Conservation (phyloP, 2,797 vertebrate genomes). For the Periophthalmus magnuspinnatus region DNA sequence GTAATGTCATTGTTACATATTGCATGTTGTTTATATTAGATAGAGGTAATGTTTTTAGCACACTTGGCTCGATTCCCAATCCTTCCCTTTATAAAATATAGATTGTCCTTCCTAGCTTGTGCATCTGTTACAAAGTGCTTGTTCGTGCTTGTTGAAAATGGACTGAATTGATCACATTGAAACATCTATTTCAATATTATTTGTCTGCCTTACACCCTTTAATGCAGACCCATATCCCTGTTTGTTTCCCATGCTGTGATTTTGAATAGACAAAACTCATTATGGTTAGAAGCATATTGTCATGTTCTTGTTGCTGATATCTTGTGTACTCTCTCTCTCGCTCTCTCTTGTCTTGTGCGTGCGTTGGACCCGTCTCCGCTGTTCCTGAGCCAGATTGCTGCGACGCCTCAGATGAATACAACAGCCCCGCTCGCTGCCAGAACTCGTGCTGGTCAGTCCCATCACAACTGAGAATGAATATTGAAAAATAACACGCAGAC, state of each 20-base stretch:
- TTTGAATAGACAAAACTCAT: neutral
- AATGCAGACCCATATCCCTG: neutral
- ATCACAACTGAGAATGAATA: constrained; percentile 42
- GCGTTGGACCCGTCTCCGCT: constrained; percentile 32
- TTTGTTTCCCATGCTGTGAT: neutral
- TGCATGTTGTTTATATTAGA: neutral
- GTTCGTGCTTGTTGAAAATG: neutral
- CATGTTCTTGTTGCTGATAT: constrained; percentile 22
- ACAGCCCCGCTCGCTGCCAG: constrained; percentile 70
- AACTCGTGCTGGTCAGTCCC: constrained; percentile 77
- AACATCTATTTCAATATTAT: neutral
- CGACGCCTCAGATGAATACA: constrained; percentile 76
- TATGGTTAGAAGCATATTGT: constrained; percentile 4
- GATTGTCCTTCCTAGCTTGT: neutral
- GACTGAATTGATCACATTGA: neutral
- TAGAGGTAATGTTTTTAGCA: neutral
- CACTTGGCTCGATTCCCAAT: neutral
- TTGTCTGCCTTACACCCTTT: neutral
- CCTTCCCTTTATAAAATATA: neutral
- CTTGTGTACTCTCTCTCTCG: constrained; percentile 15
- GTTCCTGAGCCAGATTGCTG: constrained; percentile 73
- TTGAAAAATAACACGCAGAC: constrained; percentile 35
- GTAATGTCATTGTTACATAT: neutral
- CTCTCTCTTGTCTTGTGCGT: constrained; percentile 37
- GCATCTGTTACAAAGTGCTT: neutral